phyloP scores from a whole-genome alignment of 2,797 vertebrate genomes.

The Gymnopithys bicolor region DNA sequence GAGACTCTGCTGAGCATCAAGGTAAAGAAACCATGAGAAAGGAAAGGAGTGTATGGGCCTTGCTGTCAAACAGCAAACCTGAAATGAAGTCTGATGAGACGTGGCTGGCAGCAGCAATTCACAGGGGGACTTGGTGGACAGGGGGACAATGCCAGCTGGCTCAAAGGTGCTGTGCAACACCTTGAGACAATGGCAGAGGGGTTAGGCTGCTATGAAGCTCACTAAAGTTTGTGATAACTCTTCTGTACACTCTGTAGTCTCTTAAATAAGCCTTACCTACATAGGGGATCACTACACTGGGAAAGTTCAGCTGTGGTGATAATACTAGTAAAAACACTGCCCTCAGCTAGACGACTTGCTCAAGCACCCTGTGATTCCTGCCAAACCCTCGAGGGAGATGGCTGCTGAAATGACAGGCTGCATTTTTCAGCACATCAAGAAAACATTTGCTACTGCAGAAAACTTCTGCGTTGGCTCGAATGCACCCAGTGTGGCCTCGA shows the following conservation, averaged over 20 bases:
- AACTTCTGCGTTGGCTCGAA: neutral
- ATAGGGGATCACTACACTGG: neutral
- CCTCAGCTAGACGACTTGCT: neutral
- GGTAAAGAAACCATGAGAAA: neutral
- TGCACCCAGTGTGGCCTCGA: fast-evolving
- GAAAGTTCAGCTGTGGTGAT: fast-evolving
- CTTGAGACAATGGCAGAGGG: neutral
- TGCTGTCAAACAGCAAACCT: neutral
- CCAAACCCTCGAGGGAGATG: neutral
- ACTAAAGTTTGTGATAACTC: neutral
- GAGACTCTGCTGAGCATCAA: neutral
- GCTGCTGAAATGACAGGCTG: neutral
- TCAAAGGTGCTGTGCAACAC: neutral
- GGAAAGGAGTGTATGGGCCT: neutral
- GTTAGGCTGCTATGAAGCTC: neutral
- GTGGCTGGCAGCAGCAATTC: neutral
- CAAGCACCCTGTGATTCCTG: neutral
- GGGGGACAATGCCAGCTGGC: neutral
- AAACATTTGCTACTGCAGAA: neutral
- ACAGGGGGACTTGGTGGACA: neutral
- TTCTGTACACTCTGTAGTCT: neutral
- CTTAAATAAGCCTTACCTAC: neutral
- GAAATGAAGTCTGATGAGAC: neutral
- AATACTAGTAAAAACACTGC: neutral
- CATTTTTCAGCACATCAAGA: neutral